phyloP scores from a whole-genome alignment of 2,113 vertebrate genomes.

The Strix aluco region DNA sequence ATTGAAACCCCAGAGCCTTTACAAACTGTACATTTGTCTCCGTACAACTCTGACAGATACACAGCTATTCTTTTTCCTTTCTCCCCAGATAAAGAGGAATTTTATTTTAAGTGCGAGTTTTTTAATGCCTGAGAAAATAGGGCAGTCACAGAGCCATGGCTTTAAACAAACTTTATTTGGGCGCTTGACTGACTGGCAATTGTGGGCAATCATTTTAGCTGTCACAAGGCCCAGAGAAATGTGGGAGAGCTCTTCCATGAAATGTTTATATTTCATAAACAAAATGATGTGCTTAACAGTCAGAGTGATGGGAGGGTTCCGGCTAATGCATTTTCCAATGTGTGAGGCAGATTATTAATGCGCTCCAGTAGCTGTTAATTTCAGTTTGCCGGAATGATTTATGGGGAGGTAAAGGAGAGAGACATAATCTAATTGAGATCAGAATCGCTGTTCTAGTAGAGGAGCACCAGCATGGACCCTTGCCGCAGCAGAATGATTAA shows the following conservation, averaged over 20 bases:
- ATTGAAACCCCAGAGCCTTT: not conserved
- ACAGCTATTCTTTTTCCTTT: not conserved
- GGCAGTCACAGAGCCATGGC: constrained; percentile 78
- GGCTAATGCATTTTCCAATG: constrained; percentile 90
- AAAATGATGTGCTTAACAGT: constrained; percentile 93
- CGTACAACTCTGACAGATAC: accelerated
- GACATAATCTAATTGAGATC: constrained; percentile 99
- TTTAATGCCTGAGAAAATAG: constrained; percentile 80
- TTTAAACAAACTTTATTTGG: constrained; percentile 86
- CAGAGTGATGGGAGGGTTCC: constrained; percentile 90
- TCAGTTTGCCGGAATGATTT: constrained; percentile 99
- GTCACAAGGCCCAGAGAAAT: constrained; percentile 81
- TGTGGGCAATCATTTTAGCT: constrained; percentile 88
- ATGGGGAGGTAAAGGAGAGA: constrained; percentile 93
- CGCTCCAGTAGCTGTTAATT: constrained; percentile 99
- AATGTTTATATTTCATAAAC: constrained; percentile 97
- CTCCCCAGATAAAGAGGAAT: constrained; percentile 41
- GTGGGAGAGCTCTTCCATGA: constrained; percentile 85
- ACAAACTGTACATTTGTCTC: not conserved
- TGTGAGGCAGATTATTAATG: constrained; percentile 98
- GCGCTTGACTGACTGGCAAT: constrained; percentile 85
- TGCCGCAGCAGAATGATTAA: constrained; percentile 90
- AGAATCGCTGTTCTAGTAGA: constrained; percentile 93
- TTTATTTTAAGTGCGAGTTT: constrained; percentile 57
- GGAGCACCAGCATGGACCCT: constrained; percentile 80